These are phyloP conservation scores for Antennarius maculatus DNA, from an alignment of 2,797 vertebrate genomes.

Conservation along the genomic window DNA sequence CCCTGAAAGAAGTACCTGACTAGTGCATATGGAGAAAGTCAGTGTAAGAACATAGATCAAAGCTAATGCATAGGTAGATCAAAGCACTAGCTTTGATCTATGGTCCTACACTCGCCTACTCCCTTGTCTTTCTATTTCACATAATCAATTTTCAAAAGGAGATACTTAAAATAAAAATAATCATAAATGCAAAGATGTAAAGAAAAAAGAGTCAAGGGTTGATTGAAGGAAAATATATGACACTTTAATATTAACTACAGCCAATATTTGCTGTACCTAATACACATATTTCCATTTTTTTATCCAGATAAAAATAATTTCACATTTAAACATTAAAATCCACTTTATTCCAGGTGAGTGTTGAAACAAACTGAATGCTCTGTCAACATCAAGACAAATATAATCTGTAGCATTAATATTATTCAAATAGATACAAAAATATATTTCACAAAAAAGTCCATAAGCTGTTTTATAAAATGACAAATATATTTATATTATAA, in stretches of 20 bases:
- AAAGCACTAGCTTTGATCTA: no score
- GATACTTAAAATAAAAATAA: no score
- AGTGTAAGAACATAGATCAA: no score
- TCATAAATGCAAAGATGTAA: slow-evolving; percentile 22
- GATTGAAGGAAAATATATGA: slow-evolving; percentile 55
- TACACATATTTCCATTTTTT: slow-evolving; percentile 70
- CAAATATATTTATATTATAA: slow-evolving; percentile 89
- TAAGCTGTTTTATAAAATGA: slow-evolving; percentile 92
- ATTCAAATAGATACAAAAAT: slow-evolving; percentile 96
- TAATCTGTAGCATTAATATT: slow-evolving; percentile 65
- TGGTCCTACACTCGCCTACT: no score
- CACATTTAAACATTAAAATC: slow-evolving; percentile 58
- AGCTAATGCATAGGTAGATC: no score
- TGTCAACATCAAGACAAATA: slow-evolving; percentile 63
- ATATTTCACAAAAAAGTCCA: slow-evolving; percentile 88
- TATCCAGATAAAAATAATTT: slow-evolving; percentile 48
- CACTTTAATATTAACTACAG: slow-evolving; percentile 69
- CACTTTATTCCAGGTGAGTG: slow-evolving; percentile 45
- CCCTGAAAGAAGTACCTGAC: no score
- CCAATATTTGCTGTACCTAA: slow-evolving; percentile 70
- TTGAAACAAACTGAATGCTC: slow-evolving; percentile 53
- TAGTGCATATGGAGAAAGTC: no score
- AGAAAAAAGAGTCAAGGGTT: slow-evolving; percentile 11
- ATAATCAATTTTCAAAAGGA: no score
- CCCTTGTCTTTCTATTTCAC: no score